A percentile compares a stretch with the other conserved stretches of the same genome.
Conservation (phyloP, 37 sponge, comb jelly and placozoan species). For the Chondrilla cf. caribensis region DNA sequence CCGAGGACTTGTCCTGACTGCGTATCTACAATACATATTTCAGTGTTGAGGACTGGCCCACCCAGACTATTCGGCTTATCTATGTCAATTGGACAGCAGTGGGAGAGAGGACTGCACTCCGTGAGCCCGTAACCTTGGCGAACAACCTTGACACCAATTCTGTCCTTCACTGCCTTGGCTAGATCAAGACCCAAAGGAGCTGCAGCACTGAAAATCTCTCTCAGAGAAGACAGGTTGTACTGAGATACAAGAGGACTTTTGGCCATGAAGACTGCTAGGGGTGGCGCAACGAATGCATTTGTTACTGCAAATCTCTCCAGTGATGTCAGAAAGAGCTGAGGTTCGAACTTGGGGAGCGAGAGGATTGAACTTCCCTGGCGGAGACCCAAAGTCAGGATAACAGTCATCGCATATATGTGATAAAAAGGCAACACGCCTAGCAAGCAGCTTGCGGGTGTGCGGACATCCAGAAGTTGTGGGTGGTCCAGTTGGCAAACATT, state of each 20-base stretch:
- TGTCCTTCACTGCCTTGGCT: constrained; percentile 29
- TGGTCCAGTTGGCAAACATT: constrained; percentile 50
- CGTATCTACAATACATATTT: constrained; percentile 49
- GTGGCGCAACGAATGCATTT: constrained; percentile 66
- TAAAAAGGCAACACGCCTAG: constrained; percentile 74
- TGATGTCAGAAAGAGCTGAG: constrained; percentile 58
- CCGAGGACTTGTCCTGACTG: constrained; percentile 45
- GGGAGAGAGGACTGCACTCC: constrained; percentile 77
- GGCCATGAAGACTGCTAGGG: constrained; percentile 77
- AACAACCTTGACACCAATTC: constrained; percentile 32
- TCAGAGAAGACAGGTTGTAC: constrained; percentile 71
- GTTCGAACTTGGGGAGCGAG: constrained; percentile 73
- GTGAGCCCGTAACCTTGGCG: constrained; percentile 83
- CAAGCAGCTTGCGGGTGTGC: neutral
- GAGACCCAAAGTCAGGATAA: constrained; percentile 41
- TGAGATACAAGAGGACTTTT: constrained; percentile 77
- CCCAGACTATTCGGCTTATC: constrained; percentile 63
- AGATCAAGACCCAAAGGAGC: constrained; percentile 83
- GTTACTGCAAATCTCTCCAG: constrained; percentile 44
- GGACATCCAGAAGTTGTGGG: constrained; percentile 24
- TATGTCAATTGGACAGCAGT: constrained; percentile 30
- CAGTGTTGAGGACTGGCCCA: constrained; percentile 36
- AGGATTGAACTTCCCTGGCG: constrained; percentile 51
- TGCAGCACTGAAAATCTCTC: constrained; percentile 61
- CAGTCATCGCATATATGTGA: constrained; percentile 80